These are phyloP conservation scores for Taurulus bubalis DNA, from an alignment of 2,113 vertebrate species.

Conservation along the genomic window DNA sequence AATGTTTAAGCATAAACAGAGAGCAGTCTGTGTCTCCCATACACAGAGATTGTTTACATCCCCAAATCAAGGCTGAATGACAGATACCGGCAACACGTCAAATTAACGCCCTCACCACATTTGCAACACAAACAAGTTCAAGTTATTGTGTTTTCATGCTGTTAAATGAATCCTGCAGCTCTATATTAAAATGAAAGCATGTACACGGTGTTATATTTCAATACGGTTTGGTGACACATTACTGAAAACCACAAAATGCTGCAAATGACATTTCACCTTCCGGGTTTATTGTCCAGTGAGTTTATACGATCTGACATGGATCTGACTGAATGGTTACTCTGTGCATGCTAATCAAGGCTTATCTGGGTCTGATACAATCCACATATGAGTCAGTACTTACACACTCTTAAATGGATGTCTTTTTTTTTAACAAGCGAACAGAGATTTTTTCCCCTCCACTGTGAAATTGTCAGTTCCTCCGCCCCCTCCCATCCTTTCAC, in stretches of 20 bases:
- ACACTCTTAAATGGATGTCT: constrained; percentile 38
- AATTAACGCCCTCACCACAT: not conserved
- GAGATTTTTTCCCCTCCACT: constrained; percentile 40
- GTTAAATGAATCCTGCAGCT: not conserved
- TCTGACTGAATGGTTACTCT: constrained; percentile 2
- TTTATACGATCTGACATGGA: constrained; percentile 7
- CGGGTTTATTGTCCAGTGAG: not conserved
- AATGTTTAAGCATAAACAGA: not conserved
- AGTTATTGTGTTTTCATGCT: not conserved
- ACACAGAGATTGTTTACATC: not conserved
- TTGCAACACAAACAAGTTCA: not conserved
- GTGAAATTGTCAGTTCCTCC: constrained; percentile 62
- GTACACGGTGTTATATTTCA: not conserved
- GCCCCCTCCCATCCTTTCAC: constrained; percentile 60
- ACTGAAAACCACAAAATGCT: not conserved
- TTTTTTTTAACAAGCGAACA: constrained; percentile 49
- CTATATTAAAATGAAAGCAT: not conserved
- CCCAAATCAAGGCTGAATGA: not conserved
- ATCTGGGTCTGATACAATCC: constrained; percentile 42
- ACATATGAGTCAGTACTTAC: constrained; percentile 48
- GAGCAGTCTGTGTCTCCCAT: not conserved
- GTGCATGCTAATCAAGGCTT: constrained; percentile 33
- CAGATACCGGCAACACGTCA: not conserved
- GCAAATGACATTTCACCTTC: not conserved
- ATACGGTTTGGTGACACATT: not conserved